phyloP scores from a whole-genome alignment of 2,888 invertebrate species.

The Diadegma fenestrale region DNA sequence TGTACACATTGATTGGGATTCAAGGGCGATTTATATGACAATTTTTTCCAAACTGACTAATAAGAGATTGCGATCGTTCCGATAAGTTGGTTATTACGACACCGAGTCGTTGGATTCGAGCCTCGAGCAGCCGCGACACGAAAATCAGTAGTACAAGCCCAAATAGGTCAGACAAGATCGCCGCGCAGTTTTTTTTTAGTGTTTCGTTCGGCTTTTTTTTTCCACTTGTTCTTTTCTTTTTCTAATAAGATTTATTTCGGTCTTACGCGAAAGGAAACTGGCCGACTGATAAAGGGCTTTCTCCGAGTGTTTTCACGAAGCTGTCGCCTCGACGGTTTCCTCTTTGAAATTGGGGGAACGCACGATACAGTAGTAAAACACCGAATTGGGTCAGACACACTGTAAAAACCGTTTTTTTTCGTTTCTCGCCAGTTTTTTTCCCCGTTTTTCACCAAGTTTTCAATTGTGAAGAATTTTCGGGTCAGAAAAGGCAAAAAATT shows the following conservation, averaged over 20 bases:
- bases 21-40: neutral
- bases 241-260: neutral
- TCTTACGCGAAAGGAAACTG: slow-evolving; percentile 7
- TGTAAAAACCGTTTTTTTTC: neutral
- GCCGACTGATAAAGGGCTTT: neutral
- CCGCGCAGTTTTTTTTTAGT: neutral
- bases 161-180: slow-evolving; percentile 36
- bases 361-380: slow-evolving; percentile 16
- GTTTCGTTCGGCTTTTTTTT: neutral
- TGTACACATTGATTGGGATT: neutral
- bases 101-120: neutral
- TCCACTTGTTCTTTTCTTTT: neutral
- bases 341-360: slow-evolving; percentile 7
- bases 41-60: neutral
- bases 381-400: slow-evolving; percentile 7
- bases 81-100: neutral
- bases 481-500: neutral
- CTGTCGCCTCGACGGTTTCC: neutral
- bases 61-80: neutral
- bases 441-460: neutral
- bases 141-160: slow-evolving; percentile 28
- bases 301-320: neutral
- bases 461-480: neutral
- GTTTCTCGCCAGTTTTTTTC: neutral
- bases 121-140: neutral